phyloP scores from a whole-genome alignment of 2,888 invertebrate species.

The Pterostichus niger region DNA sequence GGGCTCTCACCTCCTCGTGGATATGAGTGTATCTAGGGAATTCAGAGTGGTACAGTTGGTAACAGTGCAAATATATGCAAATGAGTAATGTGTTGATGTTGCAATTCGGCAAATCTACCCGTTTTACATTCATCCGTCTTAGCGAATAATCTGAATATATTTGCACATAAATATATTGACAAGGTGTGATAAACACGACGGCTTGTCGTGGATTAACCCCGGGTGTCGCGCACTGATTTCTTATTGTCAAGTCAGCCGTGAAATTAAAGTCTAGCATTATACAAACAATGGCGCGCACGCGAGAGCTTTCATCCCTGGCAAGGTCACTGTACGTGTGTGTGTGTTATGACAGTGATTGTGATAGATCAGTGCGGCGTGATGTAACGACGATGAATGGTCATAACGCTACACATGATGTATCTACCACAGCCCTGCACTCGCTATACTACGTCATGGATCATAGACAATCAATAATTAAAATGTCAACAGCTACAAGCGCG shows the following conservation, averaged over 20 bases:
- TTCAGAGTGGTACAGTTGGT: too few species aligned
- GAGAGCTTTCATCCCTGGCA: not conserved
- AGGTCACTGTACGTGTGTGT: slow-evolving; percentile 30
- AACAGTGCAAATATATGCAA: not conserved
- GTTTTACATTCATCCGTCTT: slow-evolving; percentile 59
- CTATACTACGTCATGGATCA: slow-evolving; percentile 15
- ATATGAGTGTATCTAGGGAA: too few species aligned
- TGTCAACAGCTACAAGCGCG: not conserved
- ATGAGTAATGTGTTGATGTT: not conserved
- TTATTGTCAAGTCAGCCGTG: slow-evolving; percentile 59
- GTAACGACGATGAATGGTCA: slow-evolving; percentile 58
- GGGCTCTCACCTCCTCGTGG: too few species aligned
- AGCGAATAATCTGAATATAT: slow-evolving; percentile 60
- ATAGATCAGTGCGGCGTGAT: slow-evolving; percentile 52
- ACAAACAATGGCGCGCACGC: not conserved
- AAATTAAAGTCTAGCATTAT: slow-evolving; percentile 46
- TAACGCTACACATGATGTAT: slow-evolving; percentile 50
- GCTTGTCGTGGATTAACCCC: not conserved
- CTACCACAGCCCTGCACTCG: not conserved
- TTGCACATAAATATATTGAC: slow-evolving; percentile 62
- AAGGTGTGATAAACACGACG: slow-evolving; percentile 1
- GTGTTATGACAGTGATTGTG: slow-evolving; percentile 49
- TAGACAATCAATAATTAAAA: slow-evolving; percentile 32
- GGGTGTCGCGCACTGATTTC: slow-evolving; percentile 10
- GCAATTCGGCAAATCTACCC: not conserved